Conservation (phyloP, 1,140 invertebrate genomes). For the Hetaerina americana region DNA sequence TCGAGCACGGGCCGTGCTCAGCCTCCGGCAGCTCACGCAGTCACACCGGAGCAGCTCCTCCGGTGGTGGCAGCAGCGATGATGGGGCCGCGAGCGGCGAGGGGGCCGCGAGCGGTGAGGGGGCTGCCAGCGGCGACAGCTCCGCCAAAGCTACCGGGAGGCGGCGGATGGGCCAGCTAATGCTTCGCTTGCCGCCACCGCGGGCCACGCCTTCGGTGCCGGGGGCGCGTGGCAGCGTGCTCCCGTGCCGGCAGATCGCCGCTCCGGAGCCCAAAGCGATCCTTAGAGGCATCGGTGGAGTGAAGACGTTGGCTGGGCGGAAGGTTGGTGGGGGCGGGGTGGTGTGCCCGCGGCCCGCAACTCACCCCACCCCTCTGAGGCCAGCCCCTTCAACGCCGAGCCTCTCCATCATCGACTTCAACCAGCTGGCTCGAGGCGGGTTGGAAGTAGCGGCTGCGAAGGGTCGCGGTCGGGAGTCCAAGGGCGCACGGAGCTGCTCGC, state of each 20-base stretch:
- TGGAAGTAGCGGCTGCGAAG: conserved; percentile 31
- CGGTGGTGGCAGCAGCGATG: conserved; percentile 22
- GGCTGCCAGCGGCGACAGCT: conserved; percentile 21
- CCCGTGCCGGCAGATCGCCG: not conserved
- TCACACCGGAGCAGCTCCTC: conserved; percentile 27
- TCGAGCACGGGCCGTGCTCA: conserved; percentile 5
- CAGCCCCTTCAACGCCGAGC: conserved; percentile 37
- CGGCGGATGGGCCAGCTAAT: conserved; percentile 19
- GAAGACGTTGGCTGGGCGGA: conserved; percentile 14
- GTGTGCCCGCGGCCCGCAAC: conserved; percentile 10
- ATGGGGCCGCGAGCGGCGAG: conserved; percentile 8
- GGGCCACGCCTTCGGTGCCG: conserved; percentile 19
- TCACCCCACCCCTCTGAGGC: conserved; percentile 1
- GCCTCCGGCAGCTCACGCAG: not conserved
- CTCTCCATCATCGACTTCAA: conserved; percentile 61
- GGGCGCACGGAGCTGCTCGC: too few relatives aligned
- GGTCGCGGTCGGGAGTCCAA: conserved; percentile 18
- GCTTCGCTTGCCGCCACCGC: conserved; percentile 29
- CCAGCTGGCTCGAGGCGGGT: conserved; percentile 44
- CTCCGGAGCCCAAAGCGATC: conserved; percentile 19
- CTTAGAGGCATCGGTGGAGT: conserved; percentile 3
- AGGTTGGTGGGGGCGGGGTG: conserved; percentile 23
- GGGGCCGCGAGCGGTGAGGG: conserved; percentile 16
- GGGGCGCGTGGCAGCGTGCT: conserved; percentile 15
- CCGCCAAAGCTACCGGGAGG: conserved; percentile 26